Evolutionary conservation across 1,140 invertebrate species (phyloP).

Genomic region (Drosophila elegans): DNA sequence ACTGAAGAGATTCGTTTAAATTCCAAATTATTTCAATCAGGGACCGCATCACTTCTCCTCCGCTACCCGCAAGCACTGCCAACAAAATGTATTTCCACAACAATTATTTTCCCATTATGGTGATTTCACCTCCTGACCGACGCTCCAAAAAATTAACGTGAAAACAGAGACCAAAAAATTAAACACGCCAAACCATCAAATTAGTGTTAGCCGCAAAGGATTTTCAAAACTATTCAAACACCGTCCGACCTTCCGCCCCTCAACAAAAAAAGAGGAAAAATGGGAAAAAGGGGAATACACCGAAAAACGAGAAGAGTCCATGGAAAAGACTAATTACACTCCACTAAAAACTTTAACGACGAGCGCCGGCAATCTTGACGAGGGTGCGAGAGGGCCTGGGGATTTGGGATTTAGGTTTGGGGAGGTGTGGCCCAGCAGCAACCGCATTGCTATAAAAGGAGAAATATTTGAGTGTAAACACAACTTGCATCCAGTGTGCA

Average conservation of each 20-base stretch:
- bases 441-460: constrained; percentile 72
- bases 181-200: constrained; percentile 60
- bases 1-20: constrained; percentile 37
- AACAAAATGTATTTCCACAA: constrained; percentile 38
- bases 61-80: neutral
- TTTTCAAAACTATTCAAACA: constrained; percentile 61
- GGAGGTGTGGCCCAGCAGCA: constrained; percentile 13
- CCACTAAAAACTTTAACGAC: constrained; percentile 68
- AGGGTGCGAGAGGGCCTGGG: constrained; percentile 16
- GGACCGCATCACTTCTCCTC: neutral
- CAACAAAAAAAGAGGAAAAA: neutral
- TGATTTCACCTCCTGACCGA: constrained; percentile 33
- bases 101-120: constrained; percentile 64
- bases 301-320: constrained; percentile 21
- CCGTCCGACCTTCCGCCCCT: neutral
- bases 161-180: constrained; percentile 51
- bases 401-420: neutral
- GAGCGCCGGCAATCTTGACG: constrained; percentile 59
- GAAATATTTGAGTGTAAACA: constrained; percentile 70
- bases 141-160: constrained; percentile 31
- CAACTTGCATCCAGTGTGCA: constrained; percentile 52
- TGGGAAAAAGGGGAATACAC: neutral
- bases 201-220: constrained; percentile 62
- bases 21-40: constrained; percentile 44
- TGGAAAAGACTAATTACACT: constrained; percentile 76